Evolutionary conservation across 2,113 vertebrate genomes (phyloP).

Genomic region (Cyrtonyx montezumae): DNA sequence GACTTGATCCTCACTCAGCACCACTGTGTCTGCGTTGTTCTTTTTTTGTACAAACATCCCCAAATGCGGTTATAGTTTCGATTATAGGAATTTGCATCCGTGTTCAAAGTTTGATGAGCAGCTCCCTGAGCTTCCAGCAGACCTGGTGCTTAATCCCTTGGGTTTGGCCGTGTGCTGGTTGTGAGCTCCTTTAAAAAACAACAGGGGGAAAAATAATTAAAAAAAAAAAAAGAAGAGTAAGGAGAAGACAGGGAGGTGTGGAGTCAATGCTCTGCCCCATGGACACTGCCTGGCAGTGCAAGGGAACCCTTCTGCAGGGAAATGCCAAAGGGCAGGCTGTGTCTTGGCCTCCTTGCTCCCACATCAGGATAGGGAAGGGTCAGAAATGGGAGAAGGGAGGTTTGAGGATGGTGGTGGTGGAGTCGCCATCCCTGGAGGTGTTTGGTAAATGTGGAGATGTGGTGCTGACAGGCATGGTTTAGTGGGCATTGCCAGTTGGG

Average conservation of each 20-base stretch:
- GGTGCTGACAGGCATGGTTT: no score
- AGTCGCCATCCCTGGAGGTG: no score
- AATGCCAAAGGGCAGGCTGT: fast-evolving
- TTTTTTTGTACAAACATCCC: not conserved
- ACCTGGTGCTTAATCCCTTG: not conserved
- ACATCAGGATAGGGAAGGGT: not conserved
- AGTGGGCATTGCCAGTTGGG: no score
- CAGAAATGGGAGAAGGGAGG: not conserved
- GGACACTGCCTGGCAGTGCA: not conserved
- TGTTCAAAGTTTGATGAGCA: not conserved
- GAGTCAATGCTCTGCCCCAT: not conserved
- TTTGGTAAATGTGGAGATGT: no score
- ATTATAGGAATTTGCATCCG: not conserved
- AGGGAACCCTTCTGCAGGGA: not conserved
- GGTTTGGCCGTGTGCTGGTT: not conserved
- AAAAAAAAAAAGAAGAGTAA: not conserved
- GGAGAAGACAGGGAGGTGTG: not conserved
- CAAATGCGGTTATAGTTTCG: not conserved
- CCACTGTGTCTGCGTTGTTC: not conserved
- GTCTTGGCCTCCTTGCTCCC: not conserved
- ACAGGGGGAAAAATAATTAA: not conserved
- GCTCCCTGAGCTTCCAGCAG: not conserved
- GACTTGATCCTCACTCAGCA: constrained; percentile 6
- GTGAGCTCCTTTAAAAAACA: not conserved
- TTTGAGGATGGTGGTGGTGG: not conserved